Base-by-base conservation (phyloP, 2,797 vertebrate genomes). In the Poeciliopsis infans region DNA sequence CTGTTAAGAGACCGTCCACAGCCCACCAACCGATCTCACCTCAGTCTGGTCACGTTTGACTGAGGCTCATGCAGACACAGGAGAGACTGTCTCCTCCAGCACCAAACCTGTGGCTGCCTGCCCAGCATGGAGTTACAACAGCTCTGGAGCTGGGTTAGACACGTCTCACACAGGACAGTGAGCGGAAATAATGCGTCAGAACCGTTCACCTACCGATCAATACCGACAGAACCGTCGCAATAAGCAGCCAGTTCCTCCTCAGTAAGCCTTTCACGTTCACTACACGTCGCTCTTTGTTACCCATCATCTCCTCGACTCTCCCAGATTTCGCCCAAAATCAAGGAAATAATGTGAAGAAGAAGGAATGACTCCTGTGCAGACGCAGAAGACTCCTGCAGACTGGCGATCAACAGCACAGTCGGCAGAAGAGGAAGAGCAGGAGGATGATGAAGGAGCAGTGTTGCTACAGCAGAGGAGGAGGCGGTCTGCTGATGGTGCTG, bases 221-320 rank as follows among this genome's bases (percentile, higher is more conserved):
- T 92, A 99, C 98, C 1, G 98, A 96, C 0, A 91, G 71, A 80
- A 98, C 88, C 13, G 98, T 98, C 92, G 96, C 95, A 31, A 98
- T 94, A 28, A 98, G 97, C 3, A 99, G 95, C 97, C 97, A 98
- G 81, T 99, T 98, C 83, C 89, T 97, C 96, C 81, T 96, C 89
- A 98, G 85, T 81, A 96, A 94, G 87, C 94, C 91, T 82, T 88
- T 96, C 77, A 95, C 93, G 92, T 95, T 91, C 82, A 92, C 86
- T 66, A 93, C 89, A 74, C 94, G 95, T 88, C 94, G 89, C 85
- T 94, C 85, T 82, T 94, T 93, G 87, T 96, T 96, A 80, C 94
- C 96, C 96, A 97, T 96, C 92, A 88, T 85, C 41, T 92, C 93
- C 84, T 86, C 91, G 77, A n/a, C 83, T 79, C 66, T 85, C 61